Evolutionary conservation across 2,797 vertebrate species (phyloP), one percentile per base, ranked within the genome.

Genomic region (Acanthurus leucopareius): DNA sequence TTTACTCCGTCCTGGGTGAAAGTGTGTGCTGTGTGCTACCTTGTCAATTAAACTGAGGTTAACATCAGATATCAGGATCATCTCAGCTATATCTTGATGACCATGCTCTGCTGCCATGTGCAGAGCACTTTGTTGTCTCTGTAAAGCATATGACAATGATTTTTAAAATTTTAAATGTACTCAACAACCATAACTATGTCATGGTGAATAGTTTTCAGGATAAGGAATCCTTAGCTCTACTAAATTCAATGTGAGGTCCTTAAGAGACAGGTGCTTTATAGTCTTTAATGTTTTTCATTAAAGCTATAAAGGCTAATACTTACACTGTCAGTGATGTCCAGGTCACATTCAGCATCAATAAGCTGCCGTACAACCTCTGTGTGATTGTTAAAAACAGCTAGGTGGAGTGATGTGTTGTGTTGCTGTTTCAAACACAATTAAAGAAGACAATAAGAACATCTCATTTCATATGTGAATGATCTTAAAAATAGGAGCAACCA

Each of bases 71-170:
- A 96, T 67, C 10, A 99, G 96, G 76, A 98, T 96, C 93, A 97
- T 95, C 89, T 99, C 97, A 0, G 97, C 97, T 16, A 95, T 89
- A 74, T 96, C 95, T 77, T 97, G 97, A 57, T 94, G 85, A 66
- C 97, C 94, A 0, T 96, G 91, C 84, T 98, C 97, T 0, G 96
- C 95, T 2, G 97, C 97, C 0, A 98, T 93, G 83, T 98, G 97
- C 25, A 98, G 92, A 0, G 96, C 91, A 0, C 95, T 97, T 91
- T 99, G 97, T 86, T 94, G 96, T 82, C 97, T 95, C 97, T 98
- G 93, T 64, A 35, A 47, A 42, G n/a, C 52, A 79, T 47, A 54
- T 0, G 14, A 54, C n/a, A 71, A 8, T 57, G n/a, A 48, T n/a
- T 28, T 53, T 5, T 4, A 0, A 52, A 19, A 71, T 0, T 10